Base-by-base conservation (phyloP, 2,888 invertebrate species). In the Sialis lutaria region DNA sequence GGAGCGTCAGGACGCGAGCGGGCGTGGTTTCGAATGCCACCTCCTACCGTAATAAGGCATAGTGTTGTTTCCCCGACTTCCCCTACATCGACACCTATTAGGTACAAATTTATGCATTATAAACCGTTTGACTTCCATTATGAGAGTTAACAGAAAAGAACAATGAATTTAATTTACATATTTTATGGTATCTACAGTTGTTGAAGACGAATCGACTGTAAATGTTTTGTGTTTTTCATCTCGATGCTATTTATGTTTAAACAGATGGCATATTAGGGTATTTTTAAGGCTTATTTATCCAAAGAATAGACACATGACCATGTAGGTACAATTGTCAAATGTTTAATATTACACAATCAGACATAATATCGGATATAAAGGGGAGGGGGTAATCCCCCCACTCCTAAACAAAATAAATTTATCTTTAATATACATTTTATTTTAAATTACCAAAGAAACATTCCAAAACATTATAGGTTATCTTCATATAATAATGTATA, bases 91-190 rank as follows among this genome's bases (percentile, higher is more conserved):
- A 53, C 54, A 54, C 54, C 53, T 54, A 55, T 55, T 55, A 55
- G 54, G 54, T 52, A 45, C 53, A 55, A 56, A 57, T 56, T 55
- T 57, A 57, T 57, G 55, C 55, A 52, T 52, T 54, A 55, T 53
- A 53, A 56, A 57, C 54, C 55, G 57, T 56, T 56, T 55, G 55
- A 55, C 55, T 54, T 53, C 51, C 51, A 52, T 54, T 54, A 55
- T 53, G 54, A 53, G 53, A 56, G 54, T 55, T 53, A 54, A 50
- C 49, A 51, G 50, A 49, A 51, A 49, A 37, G 47, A 47, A 56
- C 53, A 53, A 54, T 53, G 49, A 46, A 46, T 48, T 44, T 54
- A 52, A 56, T 56, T 56, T 56, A 50, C 56, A 55, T 56, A 51
- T 53, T 53, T 42, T 49, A 45, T 45, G 31, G 9, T 22, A 6